Base-by-base conservation (phyloP, 2,113 vertebrate genomes). In the Gymnarchus niloticus region DNA sequence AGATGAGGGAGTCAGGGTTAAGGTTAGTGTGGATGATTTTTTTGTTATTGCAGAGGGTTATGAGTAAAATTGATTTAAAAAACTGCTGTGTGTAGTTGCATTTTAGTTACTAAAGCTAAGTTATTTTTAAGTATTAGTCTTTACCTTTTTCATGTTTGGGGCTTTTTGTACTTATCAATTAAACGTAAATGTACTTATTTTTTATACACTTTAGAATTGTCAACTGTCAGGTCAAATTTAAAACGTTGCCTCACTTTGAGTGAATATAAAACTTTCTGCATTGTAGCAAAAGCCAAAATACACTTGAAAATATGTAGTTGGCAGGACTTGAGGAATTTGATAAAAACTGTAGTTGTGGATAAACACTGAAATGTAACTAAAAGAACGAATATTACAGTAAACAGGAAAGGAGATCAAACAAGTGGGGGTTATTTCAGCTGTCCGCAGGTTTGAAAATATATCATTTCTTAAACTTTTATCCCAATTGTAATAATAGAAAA, bases 1-100 rank as follows among this genome's bases (percentile, higher is more conserved):
- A 21, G 78, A 86, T 84, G 65, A 54, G 85, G 77, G 89, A 33
- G 25, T 33, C 51, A 8, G 57, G 56, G 28, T 37, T 69, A 80
- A 21, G 82, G 51, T 19, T 54, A 23, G 73, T 52, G 84, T 88
- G 86, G 85, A 23, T 28, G n/a, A 48, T 17, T 41, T 33, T 61
- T n/a, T 37, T 28, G 19, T 41, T 57, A 46, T 65, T 69, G 23
- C n/a, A 48, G 44, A 69, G 57, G 46, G 37, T 21, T 73, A 21
- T 48, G 57, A n/a, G 37, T 48, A 44, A 51, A 19, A 44, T 54
- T 9, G 2, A 81, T 81, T 33, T 21, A 28, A 25, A 80, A 49
- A 44, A 49, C 19, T 73, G 65, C 37, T 37, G 61, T 73, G 7
- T 41, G 33, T 19, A 33, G 65, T 41, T 73, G 33, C 4, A 41